These are phyloP conservation scores for Lasiurus cinereus DNA, from an alignment of 2,113 vertebrate genomes.

Conservation along the genomic window DNA sequence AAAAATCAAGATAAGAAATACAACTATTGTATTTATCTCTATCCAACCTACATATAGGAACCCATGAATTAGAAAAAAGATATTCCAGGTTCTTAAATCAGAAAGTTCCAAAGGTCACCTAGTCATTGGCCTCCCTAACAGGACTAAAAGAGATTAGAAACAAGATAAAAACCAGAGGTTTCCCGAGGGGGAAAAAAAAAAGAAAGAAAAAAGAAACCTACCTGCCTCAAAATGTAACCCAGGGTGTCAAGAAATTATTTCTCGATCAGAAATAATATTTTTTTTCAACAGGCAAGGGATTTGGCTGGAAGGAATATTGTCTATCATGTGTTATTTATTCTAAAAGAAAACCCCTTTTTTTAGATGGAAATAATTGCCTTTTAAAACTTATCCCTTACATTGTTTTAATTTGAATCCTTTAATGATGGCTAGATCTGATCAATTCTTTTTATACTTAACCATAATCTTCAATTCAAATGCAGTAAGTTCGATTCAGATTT, in stretches of 20 bases:
- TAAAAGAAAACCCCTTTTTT: constrained; percentile 37
- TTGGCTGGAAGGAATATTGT: not conserved
- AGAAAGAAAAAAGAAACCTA: no score
- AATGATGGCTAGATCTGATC: not conserved
- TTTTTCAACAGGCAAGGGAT: not conserved
- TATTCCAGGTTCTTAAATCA: not conserved
- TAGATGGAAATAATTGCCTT: not conserved
- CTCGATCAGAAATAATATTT: constrained; percentile 31
- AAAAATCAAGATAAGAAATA: constrained; percentile 44
- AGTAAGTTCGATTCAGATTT: constrained; percentile 42
- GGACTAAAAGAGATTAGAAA: constrained; percentile 46
- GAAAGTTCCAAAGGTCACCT: constrained; percentile 42
- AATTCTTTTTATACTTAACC: constrained; percentile 26
- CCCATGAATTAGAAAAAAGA: constrained; percentile 37
- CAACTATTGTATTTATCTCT: constrained; percentile 23
- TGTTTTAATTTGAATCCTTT: constrained; percentile 46
- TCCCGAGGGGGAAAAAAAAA: not conserved
- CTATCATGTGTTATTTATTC: not conserved
- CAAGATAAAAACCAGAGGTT: constrained; percentile 53
- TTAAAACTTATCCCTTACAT: constrained; percentile 23
- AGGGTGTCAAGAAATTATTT: constrained; percentile 53
- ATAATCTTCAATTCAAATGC: constrained; percentile 12
- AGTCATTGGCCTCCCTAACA: not conserved
- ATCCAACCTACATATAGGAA: not conserved
- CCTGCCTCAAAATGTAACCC: constrained; percentile 9